phyloP scores from a whole-genome alignment of 2,797 vertebrate species.

The Apodemus agrarius region DNA sequence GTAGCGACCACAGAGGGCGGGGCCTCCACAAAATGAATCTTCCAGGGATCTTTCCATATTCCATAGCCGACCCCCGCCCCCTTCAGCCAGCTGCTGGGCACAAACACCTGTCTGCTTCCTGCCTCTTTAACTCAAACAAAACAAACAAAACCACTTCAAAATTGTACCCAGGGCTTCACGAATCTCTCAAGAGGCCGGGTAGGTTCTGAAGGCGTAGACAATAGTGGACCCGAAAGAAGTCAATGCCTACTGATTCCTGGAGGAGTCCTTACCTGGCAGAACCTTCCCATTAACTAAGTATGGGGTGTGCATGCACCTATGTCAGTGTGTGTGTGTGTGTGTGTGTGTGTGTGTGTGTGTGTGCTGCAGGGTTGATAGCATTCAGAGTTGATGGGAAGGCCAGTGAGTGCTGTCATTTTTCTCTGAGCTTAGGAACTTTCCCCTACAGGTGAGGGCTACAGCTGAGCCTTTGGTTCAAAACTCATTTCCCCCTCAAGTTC shows the following conservation, averaged over 20 bases:
- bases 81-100: background rate
- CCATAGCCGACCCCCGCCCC: background rate
- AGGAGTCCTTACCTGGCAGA: background rate
- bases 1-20: background rate
- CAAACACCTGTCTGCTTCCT: background rate
- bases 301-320: background rate
- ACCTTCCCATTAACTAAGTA: background rate
- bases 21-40: background rate
- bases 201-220: background rate
- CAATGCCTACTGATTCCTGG: background rate
- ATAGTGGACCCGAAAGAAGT: no score
- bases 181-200: background rate
- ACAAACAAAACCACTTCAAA: background rate
- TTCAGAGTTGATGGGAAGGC: background rate
- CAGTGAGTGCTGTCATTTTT: constrained; percentile 30
- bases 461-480: background rate
- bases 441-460: background rate
- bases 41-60: background rate
- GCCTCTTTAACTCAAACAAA: background rate
- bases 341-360: background rate
- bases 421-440: background rate
- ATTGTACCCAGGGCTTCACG: background rate
- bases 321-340: background rate
- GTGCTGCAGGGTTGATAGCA: background rate
- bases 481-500: background rate